phyloP scores from a whole-genome alignment of 53 echinoderm and acorn worm genomes.

The Glandiceps talaboti region DNA sequence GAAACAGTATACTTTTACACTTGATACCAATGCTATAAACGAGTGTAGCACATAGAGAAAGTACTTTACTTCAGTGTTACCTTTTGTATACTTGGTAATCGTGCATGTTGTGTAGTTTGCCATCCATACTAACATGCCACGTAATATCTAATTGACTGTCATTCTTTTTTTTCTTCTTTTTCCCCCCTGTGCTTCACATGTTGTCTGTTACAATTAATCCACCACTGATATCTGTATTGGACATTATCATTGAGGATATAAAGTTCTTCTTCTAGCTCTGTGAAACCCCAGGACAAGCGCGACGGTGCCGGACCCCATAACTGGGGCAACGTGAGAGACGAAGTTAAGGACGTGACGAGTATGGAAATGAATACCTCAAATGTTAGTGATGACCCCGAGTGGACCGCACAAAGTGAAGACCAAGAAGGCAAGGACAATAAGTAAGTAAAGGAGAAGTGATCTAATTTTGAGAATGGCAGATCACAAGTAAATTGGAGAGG shows the following conservation, averaged over 20 bases:
- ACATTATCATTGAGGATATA: background rate
- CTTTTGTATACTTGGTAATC: too few relatives aligned
- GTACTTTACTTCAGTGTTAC: too few relatives aligned
- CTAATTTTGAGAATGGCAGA: too few relatives aligned
- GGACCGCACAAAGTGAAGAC: background rate
- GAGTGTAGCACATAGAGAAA: too few relatives aligned
- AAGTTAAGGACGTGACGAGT: constrained; percentile 62
- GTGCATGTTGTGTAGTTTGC: too few relatives aligned
- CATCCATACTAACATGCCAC: too few relatives aligned
- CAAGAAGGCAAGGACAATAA: background rate
- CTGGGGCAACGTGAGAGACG: constrained; percentile 90
- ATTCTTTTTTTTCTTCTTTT: background rate
- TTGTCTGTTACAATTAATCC: background rate
- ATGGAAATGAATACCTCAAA: background rate
- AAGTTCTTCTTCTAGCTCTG: constrained; percentile 45
- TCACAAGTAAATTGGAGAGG: too few relatives aligned
- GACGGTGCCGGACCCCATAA: constrained; percentile 93
- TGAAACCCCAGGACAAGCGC: constrained; percentile 93
- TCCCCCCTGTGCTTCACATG: background rate
- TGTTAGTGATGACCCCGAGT: background rate
- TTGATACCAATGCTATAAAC: too few relatives aligned
- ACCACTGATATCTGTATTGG: background rate
- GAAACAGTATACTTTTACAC: too few relatives aligned
- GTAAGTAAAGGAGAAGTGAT: too few relatives aligned
- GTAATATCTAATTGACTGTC: background rate